A percentile compares a stretch with the other conserved stretches of the same genome.
Evolutionary conservation across 2,113 vertebrate genomes (phyloP).

Genomic region (Xenopus tropicalis): DNA sequence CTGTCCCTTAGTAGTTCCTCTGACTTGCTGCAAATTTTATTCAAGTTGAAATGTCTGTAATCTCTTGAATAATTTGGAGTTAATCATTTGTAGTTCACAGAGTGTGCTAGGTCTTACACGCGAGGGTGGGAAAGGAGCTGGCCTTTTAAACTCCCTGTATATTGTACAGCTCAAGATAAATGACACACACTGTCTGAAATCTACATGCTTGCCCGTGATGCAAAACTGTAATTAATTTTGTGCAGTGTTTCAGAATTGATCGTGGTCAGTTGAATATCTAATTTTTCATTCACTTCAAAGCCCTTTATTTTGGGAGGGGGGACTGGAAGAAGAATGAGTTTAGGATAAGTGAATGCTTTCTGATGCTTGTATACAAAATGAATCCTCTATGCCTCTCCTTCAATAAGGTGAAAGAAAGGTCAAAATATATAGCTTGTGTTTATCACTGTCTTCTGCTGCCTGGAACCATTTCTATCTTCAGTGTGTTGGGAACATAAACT

Average conservation of each 20-base stretch:
- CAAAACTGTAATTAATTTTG: conserved; percentile 95
- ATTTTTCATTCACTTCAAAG: conserved; percentile 86
- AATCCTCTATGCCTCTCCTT: conserved; percentile 63
- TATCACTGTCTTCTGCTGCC: conserved; percentile 49
- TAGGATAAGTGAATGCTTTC: conserved; percentile 47
- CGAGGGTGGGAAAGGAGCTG: conserved; percentile 75
- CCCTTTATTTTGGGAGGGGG: conserved; percentile 47
- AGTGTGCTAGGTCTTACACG: conserved; percentile 70
- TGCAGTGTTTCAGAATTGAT: conserved; percentile 95
- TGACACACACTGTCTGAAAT: conserved; percentile 74
- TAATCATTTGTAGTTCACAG: conserved; percentile 82
- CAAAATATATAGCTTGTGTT: conserved; percentile 54
- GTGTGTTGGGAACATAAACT: too few relatives aligned
- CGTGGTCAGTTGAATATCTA: conserved; percentile 84
- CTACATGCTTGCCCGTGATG: conserved; percentile 79
- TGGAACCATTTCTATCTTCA: conserved; percentile 46
- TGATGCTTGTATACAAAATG: conserved; percentile 54
- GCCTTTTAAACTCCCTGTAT: conserved; percentile 79
- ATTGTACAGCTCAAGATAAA: conserved; percentile 80
- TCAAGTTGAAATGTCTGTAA: conserved; percentile 69
- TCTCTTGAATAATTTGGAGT: conserved; percentile 83
- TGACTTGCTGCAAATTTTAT: conserved; percentile 66
- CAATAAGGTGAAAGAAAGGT: conserved; percentile 77
- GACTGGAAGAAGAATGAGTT: conserved; percentile 50
- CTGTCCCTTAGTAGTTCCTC: conserved; percentile 59